Evolutionary conservation across 37 sponge, comb jelly and placozoan species (phyloP), one percentile per base, ranked within the genome.

Genomic region (Theonella swinhoei): DNA sequence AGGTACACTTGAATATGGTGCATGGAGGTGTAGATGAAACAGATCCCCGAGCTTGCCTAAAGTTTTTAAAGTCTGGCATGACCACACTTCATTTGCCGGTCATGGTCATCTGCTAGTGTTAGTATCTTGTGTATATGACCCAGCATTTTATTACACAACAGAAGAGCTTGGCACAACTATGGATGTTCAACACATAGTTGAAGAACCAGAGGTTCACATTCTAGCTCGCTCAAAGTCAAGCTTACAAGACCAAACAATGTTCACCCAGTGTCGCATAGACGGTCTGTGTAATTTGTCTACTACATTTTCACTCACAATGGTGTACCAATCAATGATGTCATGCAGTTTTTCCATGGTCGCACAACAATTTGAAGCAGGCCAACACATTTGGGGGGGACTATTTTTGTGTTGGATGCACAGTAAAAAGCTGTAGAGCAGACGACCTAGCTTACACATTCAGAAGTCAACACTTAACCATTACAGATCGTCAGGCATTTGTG

Each of bases 281-380:
- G 7, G 67, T 19, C 8, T 66, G 28, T 24, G 5, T 9, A 24
- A 66, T 23, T 8, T 66, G 31, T 66, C 67, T 24, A n/a, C n/a
- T n/a, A 9, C 67, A 24, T 19, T 42, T 28, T 4, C 28, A 47
- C 14, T 14, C 14, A 7, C 14, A 14, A 47, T 17, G 54, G 14
- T 14, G 54, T 47, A 47, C 14, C 14, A 47, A 14, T 47, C 11
- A 14, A 7, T 9, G 78, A 62, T 62, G 30, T 35, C 19, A 32
- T 62, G 64, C 19, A 37, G 3, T 60, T 62, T 23, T 77, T 77
- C 36, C 64, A 77, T 62, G 78, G 78, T 62, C 8, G 64, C 78
- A 36, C 78, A 78, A 41, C 67, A 78, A 37, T 64, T 78, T 64
- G 79, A 78, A 29, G 67, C 67, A 64, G 79, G 67, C 37, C 37